These are phyloP conservation scores for Spodoptera littoralis DNA, from an alignment of 2,888 invertebrate species.

Conservation along the genomic window DNA sequence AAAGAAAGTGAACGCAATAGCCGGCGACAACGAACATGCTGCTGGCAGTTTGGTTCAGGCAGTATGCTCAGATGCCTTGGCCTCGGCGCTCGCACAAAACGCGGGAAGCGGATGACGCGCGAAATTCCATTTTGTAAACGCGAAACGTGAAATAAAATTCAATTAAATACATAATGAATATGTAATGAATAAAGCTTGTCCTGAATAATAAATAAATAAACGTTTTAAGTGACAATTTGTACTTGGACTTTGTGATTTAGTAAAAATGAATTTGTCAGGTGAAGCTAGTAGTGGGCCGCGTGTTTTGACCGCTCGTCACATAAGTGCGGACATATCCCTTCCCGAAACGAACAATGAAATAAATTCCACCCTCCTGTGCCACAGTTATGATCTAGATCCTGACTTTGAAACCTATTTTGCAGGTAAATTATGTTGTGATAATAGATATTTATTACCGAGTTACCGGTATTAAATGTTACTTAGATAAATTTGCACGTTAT, in stretches of 20 bases:
- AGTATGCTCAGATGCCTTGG: slow-evolving; percentile 66
- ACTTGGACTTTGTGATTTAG: slow-evolving; percentile 28
- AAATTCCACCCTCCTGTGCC: slow-evolving; percentile 79
- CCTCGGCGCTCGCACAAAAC: slow-evolving; percentile 56
- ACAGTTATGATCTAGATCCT: slow-evolving; percentile 77
- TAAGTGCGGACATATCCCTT: slow-evolving; percentile 72
- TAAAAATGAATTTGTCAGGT: slow-evolving; percentile 75
- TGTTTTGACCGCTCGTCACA: slow-evolving; percentile 73
- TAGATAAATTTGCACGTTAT: no score
- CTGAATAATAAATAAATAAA: slow-evolving; percentile 17
- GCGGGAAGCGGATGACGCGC: slow-evolving; percentile 55
- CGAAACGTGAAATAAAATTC: slow-evolving; percentile 14
- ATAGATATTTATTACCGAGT: no score
- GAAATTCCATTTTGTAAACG: slow-evolving; percentile 50
- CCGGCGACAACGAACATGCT: slow-evolving; percentile 49
- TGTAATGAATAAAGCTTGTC: slow-evolving; percentile 46
- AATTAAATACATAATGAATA: slow-evolving; percentile 16
- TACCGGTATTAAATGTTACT: no score
- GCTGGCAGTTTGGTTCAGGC: slow-evolving; percentile 57
- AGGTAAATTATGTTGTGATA: slow-evolving; percentile 67
- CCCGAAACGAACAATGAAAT: slow-evolving; percentile 71
- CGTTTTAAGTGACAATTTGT: slow-evolving; percentile 26
- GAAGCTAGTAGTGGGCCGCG: slow-evolving; percentile 69
- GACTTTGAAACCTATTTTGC: slow-evolving; percentile 77
- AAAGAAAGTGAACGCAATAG: slow-evolving; percentile 86